Evolutionary conservation across 2,113 vertebrate genomes (phyloP).

Genomic region (Cebus imitator): DNA sequence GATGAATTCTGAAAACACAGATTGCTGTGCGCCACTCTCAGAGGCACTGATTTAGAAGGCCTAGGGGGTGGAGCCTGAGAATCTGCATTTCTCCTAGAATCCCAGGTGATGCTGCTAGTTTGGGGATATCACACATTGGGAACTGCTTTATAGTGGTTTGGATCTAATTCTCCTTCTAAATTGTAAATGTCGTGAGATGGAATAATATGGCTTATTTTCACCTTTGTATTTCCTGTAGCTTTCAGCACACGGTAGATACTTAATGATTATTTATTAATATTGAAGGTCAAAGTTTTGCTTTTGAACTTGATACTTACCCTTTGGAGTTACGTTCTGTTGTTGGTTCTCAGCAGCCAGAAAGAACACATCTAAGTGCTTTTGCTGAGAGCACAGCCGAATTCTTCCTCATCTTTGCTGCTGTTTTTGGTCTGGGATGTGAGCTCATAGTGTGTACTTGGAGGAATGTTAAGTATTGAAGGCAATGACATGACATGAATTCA

Average conservation of each 20-base stretch:
- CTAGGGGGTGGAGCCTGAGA: background rate
- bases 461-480: background rate
- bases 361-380: background rate
- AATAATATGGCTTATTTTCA: background rate
- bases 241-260: background rate
- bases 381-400: background rate
- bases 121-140: background rate
- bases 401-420: background rate
- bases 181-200: background rate
- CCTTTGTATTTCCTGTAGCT: background rate
- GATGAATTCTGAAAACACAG: background rate
- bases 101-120: background rate
- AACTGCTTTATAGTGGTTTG: background rate
- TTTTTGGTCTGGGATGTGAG: background rate
- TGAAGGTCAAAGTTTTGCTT: background rate
- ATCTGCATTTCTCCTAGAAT: background rate
- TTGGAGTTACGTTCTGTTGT: background rate
- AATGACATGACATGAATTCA: background rate
- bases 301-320: background rate
- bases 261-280: conserved; percentile 42
- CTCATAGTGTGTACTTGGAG: background rate
- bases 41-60: background rate
- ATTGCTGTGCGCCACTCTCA: background rate
- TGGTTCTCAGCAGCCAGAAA: background rate
- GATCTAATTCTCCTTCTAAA: background rate